Evolutionary conservation across 2,113 vertebrate genomes (phyloP).

Genomic region (Chionis minor): DNA sequence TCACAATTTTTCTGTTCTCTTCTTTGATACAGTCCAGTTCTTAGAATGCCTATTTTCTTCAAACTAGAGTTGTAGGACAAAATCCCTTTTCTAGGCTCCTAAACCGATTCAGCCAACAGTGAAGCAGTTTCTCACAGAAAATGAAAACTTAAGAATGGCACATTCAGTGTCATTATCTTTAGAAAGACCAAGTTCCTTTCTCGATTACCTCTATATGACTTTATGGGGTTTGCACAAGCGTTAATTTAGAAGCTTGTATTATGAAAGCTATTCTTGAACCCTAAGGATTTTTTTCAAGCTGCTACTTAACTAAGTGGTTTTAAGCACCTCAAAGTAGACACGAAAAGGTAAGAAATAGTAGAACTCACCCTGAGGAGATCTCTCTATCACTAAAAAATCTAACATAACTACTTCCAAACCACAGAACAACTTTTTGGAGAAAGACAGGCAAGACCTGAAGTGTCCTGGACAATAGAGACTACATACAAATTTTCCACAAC

Average conservation of each 20-base stretch:
- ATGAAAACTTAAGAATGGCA: neutral
- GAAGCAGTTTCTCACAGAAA: neutral
- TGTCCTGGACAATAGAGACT: neutral
- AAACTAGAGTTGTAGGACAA: neutral
- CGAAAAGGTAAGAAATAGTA: neutral
- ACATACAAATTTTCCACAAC: neutral
- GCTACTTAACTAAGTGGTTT: neutral
- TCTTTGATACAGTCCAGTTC: neutral
- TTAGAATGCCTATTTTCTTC: neutral
- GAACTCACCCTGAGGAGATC: neutral
- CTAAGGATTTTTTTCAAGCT: neutral
- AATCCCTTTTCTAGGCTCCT: neutral
- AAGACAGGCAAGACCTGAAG: neutral
- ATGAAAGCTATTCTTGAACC: neutral
- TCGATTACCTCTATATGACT: neutral
- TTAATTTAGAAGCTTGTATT: neutral
- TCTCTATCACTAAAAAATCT: neutral
- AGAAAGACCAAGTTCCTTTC: neutral
- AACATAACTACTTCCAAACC: neutral
- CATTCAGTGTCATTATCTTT: too few species aligned
- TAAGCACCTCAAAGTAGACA: neutral
- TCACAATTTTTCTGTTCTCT: neutral
- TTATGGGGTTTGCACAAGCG: neutral
- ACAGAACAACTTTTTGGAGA: neutral
- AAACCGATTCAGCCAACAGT: neutral